A percentile compares a stretch with the other conserved stretches of the same genome.
Conservation (phyloP, 2,113 vertebrate species). For the Coptodon bakossiorum region DNA sequence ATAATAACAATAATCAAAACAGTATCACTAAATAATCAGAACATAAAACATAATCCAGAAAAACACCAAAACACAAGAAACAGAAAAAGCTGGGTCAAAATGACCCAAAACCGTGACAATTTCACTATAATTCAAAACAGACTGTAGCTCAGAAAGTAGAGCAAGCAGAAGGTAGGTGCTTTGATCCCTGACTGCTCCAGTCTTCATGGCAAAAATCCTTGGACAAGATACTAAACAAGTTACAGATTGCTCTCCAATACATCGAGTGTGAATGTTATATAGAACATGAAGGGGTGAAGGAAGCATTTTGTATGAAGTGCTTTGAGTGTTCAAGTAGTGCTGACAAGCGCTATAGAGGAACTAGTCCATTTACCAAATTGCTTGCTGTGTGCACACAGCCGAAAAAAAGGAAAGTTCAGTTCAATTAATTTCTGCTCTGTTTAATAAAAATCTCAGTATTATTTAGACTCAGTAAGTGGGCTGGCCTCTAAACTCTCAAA, state of each 20-base stretch:
- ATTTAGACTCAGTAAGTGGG: background rate
- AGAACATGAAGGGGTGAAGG: background rate
- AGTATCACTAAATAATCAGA: background rate
- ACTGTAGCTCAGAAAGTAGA: background rate
- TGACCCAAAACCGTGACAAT: background rate
- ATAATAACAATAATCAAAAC: background rate
- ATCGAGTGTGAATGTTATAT: background rate
- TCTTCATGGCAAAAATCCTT: background rate
- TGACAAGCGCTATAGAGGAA: background rate
- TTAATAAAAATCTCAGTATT: background rate
- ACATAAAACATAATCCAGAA: background rate
- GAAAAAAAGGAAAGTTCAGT: background rate
- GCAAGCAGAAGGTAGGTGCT: background rate
- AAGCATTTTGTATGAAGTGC: background rate
- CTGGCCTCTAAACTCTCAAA: background rate
- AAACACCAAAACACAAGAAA: background rate
- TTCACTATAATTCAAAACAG: background rate
- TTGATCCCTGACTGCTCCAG: background rate
- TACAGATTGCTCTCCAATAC: background rate
- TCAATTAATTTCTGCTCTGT: background rate
- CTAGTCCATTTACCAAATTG: background rate
- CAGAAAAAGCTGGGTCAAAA: background rate
- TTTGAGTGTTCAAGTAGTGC: background rate
- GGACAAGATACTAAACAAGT: background rate
- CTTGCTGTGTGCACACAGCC: rapidly evolving